Evolutionary conservation across 2,797 vertebrate species (phyloP).

Genomic region (Channa striata): DNA sequence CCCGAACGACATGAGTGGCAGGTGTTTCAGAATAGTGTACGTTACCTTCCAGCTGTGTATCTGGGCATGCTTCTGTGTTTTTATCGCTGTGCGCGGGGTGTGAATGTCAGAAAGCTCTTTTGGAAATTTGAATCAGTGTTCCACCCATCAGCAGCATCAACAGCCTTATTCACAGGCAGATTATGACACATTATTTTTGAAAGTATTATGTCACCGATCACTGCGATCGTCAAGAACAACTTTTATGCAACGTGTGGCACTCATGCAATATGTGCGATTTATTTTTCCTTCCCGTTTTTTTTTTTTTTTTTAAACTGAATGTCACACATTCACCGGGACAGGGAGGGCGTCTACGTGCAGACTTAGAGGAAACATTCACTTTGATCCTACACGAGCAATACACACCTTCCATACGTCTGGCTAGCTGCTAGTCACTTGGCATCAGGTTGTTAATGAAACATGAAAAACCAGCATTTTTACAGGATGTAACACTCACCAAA

Average conservation of each 20-base stretch:
- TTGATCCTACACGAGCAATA: constrained; percentile 88
- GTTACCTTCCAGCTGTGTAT: constrained; percentile 62
- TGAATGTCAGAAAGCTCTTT: constrained; percentile 49
- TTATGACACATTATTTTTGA: constrained; percentile 51
- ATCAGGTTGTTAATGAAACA: constrained; percentile 93
- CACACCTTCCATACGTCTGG: constrained; percentile 82
- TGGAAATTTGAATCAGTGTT: constrained; percentile 61
- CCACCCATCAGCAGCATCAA: constrained; percentile 54
- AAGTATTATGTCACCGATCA: constrained; percentile 70
- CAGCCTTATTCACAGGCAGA: constrained; percentile 78
- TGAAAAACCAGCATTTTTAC: constrained; percentile 89
- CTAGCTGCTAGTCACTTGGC: constrained; percentile 84
- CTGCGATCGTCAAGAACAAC: constrained; percentile 55
- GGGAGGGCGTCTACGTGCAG: constrained; percentile 75
- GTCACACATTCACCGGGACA: constrained; percentile 88
- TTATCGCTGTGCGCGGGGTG: constrained; percentile 36
- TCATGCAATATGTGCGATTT: constrained; percentile 92
- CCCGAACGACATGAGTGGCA: constrained; percentile 1
- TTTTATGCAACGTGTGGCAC: constrained; percentile 89
- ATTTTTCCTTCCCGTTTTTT: constrained; percentile 72
- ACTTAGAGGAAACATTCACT: constrained; percentile 85
- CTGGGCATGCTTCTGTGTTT: constrained; percentile 26
- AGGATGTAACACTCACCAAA: constrained; percentile 83
- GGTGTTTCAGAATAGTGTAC: constrained; percentile 61
- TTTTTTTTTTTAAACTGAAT: constrained; percentile 84